Evolutionary conservation across 2,113 vertebrate species (phyloP).

Genomic region (Peromyscus maniculatus): DNA sequence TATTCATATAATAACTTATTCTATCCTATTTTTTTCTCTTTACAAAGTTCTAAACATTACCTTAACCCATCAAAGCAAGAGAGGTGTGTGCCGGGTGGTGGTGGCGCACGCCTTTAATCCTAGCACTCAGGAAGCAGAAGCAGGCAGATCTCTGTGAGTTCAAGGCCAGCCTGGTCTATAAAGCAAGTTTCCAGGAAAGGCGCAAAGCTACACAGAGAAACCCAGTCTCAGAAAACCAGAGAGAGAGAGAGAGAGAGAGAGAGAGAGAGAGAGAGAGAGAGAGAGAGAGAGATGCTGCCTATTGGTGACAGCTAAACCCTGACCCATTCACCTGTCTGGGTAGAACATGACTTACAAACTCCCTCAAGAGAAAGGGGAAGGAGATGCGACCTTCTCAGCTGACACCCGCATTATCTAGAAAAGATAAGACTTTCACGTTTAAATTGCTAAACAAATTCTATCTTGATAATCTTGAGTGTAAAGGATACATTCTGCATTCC

Average conservation of each 20-base stretch:
- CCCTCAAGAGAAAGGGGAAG: not conserved
- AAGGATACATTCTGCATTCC: conserved; percentile 81
- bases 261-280: not conserved
- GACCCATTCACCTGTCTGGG: not conserved
- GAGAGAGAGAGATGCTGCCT: not conserved
- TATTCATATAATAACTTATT: not conserved
- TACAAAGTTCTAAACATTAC: not conserved
- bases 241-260: not conserved
- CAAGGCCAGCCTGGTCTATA: no score
- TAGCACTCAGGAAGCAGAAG: no score
- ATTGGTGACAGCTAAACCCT: not conserved
- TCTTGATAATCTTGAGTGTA: conserved; percentile 71
- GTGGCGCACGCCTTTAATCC: no score
- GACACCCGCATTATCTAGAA: not conserved
- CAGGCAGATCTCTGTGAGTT: no score
- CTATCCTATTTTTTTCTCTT: not conserved
- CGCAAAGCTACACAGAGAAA: no score
- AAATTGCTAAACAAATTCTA: conserved; percentile 56
- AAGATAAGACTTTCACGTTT: conserved; percentile 33
- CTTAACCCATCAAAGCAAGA: not conserved
- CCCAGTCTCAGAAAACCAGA: no score
- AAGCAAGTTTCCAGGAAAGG: no score
- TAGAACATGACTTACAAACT: not conserved
- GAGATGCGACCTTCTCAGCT: not conserved
- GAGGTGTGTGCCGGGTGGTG: not conserved